These are phyloP conservation scores for Chloroclysta siterata DNA, from an alignment of 2,888 invertebrate genomes.

Conservation along the genomic window DNA sequence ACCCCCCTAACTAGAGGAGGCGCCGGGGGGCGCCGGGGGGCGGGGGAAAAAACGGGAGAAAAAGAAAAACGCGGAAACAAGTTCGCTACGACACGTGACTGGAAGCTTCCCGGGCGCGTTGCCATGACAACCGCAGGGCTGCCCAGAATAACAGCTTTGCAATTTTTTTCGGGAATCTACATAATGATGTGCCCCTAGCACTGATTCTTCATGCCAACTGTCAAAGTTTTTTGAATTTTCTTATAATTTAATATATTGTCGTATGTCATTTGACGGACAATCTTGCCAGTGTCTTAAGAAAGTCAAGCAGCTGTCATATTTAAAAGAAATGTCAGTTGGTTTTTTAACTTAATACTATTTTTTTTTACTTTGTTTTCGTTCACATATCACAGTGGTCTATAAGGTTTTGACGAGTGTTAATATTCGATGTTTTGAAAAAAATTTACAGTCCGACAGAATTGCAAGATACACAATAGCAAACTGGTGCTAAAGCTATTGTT, in stretches of 20 bases:
- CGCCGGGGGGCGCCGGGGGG: slow-evolving; percentile 48
- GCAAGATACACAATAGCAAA: not conserved
- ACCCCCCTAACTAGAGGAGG: slow-evolving; percentile 35
- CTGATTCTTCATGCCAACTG: not conserved
- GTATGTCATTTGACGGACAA: too few relatives aligned
- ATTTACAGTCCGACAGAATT: too few relatives aligned
- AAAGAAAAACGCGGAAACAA: slow-evolving; percentile 81
- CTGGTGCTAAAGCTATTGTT: not conserved
- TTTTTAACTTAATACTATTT: too few relatives aligned
- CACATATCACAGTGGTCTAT: too few relatives aligned
- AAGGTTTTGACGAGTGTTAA: too few relatives aligned
- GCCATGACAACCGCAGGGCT: slow-evolving; percentile 71
- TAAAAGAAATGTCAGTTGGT: too few relatives aligned
- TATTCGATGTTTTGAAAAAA: not conserved
- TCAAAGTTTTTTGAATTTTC: too few relatives aligned
- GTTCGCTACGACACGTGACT: slow-evolving; percentile 83
- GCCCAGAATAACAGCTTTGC: slow-evolving; percentile 45
- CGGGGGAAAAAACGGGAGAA: slow-evolving; percentile 75
- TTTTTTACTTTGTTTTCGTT: too few relatives aligned
- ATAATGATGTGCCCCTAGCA: slow-evolving; percentile 33
- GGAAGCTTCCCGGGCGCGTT: slow-evolving; percentile 78
- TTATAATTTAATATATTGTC: too few relatives aligned
- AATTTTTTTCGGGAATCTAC: slow-evolving; percentile 44
- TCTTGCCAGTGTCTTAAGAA: too few relatives aligned
- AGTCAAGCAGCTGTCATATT: too few relatives aligned